Percentiles rank a stretch among this genome's conserved stretches.
phyloP scores from a whole-genome alignment of 2,113 vertebrate genomes.

The Passer montanus region DNA sequence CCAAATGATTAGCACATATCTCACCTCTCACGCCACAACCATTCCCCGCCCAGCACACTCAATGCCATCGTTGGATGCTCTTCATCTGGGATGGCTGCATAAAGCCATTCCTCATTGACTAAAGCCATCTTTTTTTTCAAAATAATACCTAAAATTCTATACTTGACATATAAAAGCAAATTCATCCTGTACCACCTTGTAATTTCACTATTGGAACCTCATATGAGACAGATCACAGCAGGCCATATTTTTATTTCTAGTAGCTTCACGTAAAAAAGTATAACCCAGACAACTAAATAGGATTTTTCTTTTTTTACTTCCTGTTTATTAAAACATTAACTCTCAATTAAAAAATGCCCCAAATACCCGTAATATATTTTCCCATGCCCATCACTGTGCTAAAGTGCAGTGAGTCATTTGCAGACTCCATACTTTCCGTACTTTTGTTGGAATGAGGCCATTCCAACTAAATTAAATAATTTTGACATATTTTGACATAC shows the following conservation, averaged over 20 bases:
- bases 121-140: background rate
- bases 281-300: background rate
- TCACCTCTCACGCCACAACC: rapidly evolving
- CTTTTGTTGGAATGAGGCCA: background rate
- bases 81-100: background rate
- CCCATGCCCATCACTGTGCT: background rate
- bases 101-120: background rate
- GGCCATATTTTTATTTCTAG: background rate
- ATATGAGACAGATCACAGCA: background rate
- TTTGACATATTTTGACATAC: slow-evolving; percentile 79
- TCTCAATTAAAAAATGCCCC: slow-evolving; percentile 4
- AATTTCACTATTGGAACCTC: background rate
- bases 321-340: slow-evolving; percentile 27
- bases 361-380: slow-evolving; percentile 24
- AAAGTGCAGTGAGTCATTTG: slow-evolving; percentile 44
- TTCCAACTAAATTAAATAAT: slow-evolving; percentile 13
- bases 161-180: background rate
- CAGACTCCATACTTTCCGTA: background rate
- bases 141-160: background rate
- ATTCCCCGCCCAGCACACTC: background rate
- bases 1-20: background rate
- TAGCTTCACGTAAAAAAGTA: background rate
- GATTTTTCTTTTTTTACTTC: background rate
- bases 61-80: rapidly evolving
- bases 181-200: background rate